Evolutionary conservation across 2,797 vertebrate species (phyloP), one percentile per base, ranked within the genome.

Genomic region (Prionace glauca): DNA sequence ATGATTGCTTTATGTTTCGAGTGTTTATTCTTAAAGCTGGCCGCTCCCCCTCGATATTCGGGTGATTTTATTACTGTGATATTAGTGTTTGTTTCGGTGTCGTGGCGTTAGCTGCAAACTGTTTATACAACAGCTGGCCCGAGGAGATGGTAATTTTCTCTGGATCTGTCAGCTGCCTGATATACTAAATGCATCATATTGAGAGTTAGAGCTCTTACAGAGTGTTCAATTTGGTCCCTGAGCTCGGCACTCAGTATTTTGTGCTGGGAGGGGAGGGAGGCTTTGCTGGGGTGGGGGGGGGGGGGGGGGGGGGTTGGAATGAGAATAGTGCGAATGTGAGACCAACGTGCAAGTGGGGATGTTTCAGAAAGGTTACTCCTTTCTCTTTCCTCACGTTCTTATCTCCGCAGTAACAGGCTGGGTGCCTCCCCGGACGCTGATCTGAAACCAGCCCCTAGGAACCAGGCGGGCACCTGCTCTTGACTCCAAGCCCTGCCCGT

Each of bases 81-180:
- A 92, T 92, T 92, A 69, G 90, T 65, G 29, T 90, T 90, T 62
- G 62, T 69, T 92, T 92, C n/a, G 24, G 32, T 92, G 10, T 67
- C 8, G 24, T 16, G 41, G 50, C 67, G 60, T 20, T 18, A 36
- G 62, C 32, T n/a, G n/a, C 69, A 69, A 92, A 10, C 65, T 92
- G 62, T 92, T 69, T 65, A 69, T 22, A 92, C n/a, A 62, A 18
- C 26, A 65, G 9, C 60, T 90, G 56, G 32, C 87, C 60, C 87
- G 24, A 62, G 62, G 90, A 69, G 90, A 67, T 65, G 36, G 65
- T 69, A 92, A 92, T 67, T 91, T 56, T 67, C 90, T 20, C 90
- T 92, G 62, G n/a, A 9, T n/a, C 90, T 69, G n/a, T 92, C 62
- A 92, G 60, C 16, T n/a, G 60, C 62, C 24, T 67, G 88, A 91